Conservation (phyloP, 2,797 vertebrate species). For the Neosilurus mollespiculum region DNA sequence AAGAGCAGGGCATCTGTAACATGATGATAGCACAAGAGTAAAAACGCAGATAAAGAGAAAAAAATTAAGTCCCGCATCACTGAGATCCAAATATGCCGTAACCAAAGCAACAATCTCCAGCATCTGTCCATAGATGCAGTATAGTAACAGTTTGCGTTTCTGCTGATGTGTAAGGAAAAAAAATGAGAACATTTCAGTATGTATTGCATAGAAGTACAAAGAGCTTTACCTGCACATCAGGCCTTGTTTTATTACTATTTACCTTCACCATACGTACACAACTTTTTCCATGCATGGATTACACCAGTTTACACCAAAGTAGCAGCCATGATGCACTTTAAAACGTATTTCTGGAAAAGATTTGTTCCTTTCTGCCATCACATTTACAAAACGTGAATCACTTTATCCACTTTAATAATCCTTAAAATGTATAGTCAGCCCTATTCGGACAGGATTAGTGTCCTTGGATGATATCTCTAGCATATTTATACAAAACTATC, state of each 20-base stretch:
- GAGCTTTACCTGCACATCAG: not conserved
- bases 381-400: not conserved
- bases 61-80: not conserved
- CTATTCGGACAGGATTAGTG: not conserved
- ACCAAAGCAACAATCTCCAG: not conserved
- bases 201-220: conserved; percentile 17
- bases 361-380: not conserved
- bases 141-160: not conserved
- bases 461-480: not conserved
- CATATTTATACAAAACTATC: not conserved
- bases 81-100: not conserved
- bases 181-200: not conserved
- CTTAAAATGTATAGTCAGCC: not conserved
- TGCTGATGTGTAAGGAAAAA: not conserved
- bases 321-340: conserved; percentile 16
- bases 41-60: not conserved
- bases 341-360: not conserved
- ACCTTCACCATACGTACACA: not conserved
- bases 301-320: not conserved
- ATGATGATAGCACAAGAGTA: not conserved
- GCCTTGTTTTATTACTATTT: conserved; percentile 1
- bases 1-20: not conserved
- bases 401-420: not conserved
- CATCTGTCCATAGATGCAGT: not conserved
- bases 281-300: not conserved